These are phyloP conservation scores for Muscina levida DNA, from an alignment of 2,888 invertebrate genomes.

Conservation along the genomic window DNA sequence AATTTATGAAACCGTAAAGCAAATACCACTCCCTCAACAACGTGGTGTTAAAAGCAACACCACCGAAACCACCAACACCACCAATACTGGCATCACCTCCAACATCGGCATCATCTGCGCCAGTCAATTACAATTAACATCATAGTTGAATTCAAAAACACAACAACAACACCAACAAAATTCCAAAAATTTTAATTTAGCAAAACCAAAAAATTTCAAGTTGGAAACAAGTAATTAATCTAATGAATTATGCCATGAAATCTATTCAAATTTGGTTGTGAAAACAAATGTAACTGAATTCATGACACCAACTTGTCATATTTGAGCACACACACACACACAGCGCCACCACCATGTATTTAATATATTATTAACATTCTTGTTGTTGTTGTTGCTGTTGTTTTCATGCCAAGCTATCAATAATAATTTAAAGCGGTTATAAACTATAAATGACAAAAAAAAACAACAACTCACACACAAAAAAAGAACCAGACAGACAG, in stretches of 20 bases:
- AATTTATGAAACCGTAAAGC: too few relatives aligned
- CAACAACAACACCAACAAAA: too few relatives aligned
- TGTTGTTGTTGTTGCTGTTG: too few relatives aligned
- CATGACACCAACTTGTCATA: conserved; percentile 21
- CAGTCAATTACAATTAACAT: too few relatives aligned
- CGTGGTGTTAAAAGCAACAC: too few relatives aligned
- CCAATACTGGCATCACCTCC: too few relatives aligned
- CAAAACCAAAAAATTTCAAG: conserved; percentile 49
- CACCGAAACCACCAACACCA: too few relatives aligned
- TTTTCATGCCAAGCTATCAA: conserved; percentile 38
- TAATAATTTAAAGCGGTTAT: conserved; percentile 58
- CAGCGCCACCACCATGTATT: not conserved
- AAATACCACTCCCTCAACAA: too few relatives aligned
- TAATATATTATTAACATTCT: too few relatives aligned
- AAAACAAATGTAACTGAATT: conserved; percentile 27
- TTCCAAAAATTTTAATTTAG: too few relatives aligned
- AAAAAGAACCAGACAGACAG: conserved; percentile 3
- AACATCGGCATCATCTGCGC: too few relatives aligned
- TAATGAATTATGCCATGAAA: conserved; percentile 68
- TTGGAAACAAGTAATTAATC: conserved; percentile 66
- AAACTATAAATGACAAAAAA: conserved; percentile 28
- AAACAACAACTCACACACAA: conserved; percentile 19
- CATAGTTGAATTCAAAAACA: too few relatives aligned
- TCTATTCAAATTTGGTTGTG: conserved; percentile 46
- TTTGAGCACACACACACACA: not conserved